A percentile compares a stretch with the other conserved stretches of the same genome.
phyloP scores from a whole-genome alignment of 2,888 invertebrate genomes.

The Sthenelais limicola region DNA sequence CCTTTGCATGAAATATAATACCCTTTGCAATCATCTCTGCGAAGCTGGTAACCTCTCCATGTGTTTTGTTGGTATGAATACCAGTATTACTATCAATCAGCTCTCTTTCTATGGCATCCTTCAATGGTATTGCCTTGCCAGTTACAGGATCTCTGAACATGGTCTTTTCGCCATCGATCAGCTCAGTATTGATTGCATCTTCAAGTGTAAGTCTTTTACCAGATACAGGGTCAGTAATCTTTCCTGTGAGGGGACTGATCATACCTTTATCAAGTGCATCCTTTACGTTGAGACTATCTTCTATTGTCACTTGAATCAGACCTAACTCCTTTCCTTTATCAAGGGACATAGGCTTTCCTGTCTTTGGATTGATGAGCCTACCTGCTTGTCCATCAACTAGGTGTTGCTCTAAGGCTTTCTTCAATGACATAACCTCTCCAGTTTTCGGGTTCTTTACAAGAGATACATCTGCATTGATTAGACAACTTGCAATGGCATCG shows the following conservation, averaged over 20 bases:
- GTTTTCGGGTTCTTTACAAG: neutral
- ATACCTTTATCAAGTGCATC: neutral
- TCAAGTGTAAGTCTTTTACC: slow-evolving; percentile 81
- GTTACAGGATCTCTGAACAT: slow-evolving; percentile 8
- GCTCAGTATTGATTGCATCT: slow-evolving; percentile 59
- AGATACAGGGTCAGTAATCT: neutral
- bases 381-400: slow-evolving; percentile 74
- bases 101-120: slow-evolving; percentile 26
- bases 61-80: too few relatives aligned
- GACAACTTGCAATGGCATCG: slow-evolving; percentile 91
- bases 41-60: too few relatives aligned
- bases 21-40: too few relatives aligned
- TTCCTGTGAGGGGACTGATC: neutral
- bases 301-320: too few relatives aligned
- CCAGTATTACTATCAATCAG: neutral
- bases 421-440: neutral
- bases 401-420: slow-evolving; percentile 66
- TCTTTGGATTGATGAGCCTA: slow-evolving; percentile 80
- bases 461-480: slow-evolving; percentile 77
- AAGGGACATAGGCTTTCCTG: slow-evolving; percentile 79
- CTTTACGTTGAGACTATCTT: neutral
- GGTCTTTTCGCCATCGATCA: slow-evolving; percentile 61
- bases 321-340: too few relatives aligned
- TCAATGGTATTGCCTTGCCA: neutral
- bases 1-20: too few relatives aligned